These are phyloP conservation scores for Mobula birostris DNA, from an alignment of 2,113 vertebrate genomes.

Conservation along the genomic window DNA sequence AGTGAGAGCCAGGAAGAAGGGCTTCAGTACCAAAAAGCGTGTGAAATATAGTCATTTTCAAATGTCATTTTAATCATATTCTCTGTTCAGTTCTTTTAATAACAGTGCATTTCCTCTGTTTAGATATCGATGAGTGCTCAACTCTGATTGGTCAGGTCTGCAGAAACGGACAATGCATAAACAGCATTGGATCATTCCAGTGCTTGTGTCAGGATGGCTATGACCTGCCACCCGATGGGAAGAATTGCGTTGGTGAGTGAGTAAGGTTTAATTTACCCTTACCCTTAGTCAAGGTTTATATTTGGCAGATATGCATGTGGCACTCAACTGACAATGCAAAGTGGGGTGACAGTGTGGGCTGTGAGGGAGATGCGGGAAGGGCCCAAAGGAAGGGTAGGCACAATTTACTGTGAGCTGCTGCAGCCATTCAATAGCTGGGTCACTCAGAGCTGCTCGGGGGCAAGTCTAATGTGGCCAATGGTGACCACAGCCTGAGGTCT, in stretches of 20 bases:
- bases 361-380: too few relatives aligned
- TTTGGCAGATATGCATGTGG: neutral
- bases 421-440: neutral
- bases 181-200: slow-evolving; percentile 80
- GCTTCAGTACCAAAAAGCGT: neutral
- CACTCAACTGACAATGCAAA: neutral
- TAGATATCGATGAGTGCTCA: slow-evolving; percentile 81
- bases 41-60: neutral
- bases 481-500: neutral
- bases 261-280: too few relatives aligned
- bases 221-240: slow-evolving; percentile 75
- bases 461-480: neutral
- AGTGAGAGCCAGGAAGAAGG: neutral
- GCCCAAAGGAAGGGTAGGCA: neutral
- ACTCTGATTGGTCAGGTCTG: slow-evolving; percentile 78
- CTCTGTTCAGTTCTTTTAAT: neutral
- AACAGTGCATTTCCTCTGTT: neutral
- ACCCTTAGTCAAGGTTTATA: neutral
- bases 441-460: neutral
- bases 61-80: neutral
- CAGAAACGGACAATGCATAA: slow-evolving; percentile 80
- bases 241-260: slow-evolving; percentile 81
- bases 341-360: too few relatives aligned
- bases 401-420: neutral
- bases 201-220: slow-evolving; percentile 89